Evolutionary conservation across 2,113 vertebrate genomes (phyloP).

Genomic region (Aplodontia rufa): DNA sequence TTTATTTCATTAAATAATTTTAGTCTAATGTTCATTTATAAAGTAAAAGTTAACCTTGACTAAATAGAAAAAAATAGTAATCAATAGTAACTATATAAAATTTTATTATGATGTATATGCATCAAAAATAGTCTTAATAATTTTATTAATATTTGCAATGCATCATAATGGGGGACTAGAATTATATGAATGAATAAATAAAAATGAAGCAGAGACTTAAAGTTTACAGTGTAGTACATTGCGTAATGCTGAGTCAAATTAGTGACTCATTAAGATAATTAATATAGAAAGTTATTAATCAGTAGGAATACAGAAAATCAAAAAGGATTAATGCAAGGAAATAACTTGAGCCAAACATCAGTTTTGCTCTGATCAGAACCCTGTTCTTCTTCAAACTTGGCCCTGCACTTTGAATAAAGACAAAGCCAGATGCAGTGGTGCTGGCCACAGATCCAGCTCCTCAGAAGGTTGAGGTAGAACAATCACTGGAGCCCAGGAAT

Average conservation of each 20-base stretch:
- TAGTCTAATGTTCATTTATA: neutral
- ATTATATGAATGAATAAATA: neutral
- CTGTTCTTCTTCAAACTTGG: neutral
- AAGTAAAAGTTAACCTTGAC: neutral
- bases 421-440: neutral
- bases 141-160: neutral
- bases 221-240: neutral
- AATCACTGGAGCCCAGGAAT: neutral
- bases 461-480: fast-evolving
- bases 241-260: neutral
- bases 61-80: neutral
- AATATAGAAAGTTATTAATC: neutral
- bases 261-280: neutral
- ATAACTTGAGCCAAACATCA: neutral
- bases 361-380: neutral
- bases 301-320: neutral
- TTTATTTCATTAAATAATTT: neutral
- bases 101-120: neutral
- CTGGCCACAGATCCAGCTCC: too few species aligned
- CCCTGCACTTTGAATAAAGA: neutral
- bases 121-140: neutral
- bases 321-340: neutral
- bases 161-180: neutral
- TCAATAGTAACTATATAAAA: neutral
- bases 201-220: neutral